Percentiles rank a stretch among this genome's conserved stretches.
These are phyloP conservation scores for Tapirus indicus DNA, from an alignment of 2,797 vertebrate genomes.

Conservation along the genomic window DNA sequence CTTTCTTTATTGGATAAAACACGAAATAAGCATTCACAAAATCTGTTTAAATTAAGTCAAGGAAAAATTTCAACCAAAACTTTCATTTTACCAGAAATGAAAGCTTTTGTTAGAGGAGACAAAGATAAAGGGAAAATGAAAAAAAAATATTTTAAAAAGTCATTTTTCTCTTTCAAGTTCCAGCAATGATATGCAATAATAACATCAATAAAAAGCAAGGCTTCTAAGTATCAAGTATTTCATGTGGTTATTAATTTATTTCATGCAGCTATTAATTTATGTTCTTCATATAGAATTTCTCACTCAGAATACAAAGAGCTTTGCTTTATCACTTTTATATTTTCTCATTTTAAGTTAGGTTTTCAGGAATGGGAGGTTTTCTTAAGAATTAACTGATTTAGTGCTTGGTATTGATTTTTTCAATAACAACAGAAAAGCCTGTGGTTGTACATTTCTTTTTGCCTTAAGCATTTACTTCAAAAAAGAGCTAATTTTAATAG, in stretches of 20 bases:
- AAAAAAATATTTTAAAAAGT: not conserved
- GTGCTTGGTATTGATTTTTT: not conserved
- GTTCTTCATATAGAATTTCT: not conserved
- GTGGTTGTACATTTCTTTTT: not conserved
- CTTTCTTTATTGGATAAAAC: not conserved
- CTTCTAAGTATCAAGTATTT: not conserved
- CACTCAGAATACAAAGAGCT: not conserved
- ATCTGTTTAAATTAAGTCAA: not conserved
- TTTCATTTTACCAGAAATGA: constrained; percentile 13
- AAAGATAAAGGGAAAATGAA: not conserved
- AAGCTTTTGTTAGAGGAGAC: not conserved
- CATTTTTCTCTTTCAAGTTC: not conserved
- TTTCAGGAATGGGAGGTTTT: not conserved
- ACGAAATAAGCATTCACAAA: not conserved
- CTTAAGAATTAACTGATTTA: not conserved
- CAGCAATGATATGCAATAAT: not conserved
- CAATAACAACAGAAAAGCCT: not conserved
- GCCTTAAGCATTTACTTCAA: not conserved
- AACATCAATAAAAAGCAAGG: not conserved
- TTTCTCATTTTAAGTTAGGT: not conserved
- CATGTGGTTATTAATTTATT: not conserved
- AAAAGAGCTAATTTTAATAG: not conserved
- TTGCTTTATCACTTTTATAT: not conserved
- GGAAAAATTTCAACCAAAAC: not conserved
- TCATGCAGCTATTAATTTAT: not conserved